A percentile compares a stretch with the other conserved stretches of the same genome.
Conservation (phyloP, 1,140 invertebrate genomes). For the Pomacea maculata region DNA sequence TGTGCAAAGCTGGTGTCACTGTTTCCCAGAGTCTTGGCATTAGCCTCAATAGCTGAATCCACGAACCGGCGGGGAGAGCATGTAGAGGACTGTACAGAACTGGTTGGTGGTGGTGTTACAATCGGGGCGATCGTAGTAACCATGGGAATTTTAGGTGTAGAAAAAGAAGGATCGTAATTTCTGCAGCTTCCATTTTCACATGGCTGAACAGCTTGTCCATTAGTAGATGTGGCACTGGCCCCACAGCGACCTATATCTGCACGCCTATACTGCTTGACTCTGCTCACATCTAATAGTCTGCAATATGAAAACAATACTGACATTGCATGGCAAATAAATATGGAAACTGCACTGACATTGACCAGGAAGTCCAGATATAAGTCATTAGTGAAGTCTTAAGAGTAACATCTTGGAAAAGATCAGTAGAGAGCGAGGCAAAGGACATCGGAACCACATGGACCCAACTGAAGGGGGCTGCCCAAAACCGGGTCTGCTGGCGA, state of each 20-base stretch:
- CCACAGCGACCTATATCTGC: conserved; percentile 77
- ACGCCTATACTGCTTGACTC: conserved; percentile 74
- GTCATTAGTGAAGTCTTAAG: too few relatives aligned
- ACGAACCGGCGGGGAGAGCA: conserved; percentile 68
- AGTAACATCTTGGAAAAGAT: too few relatives aligned
- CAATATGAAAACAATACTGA: background rate
- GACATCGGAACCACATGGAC: too few relatives aligned
- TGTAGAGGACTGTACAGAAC: background rate
- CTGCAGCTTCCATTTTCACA: conserved; percentile 12
- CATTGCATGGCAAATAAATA: too few relatives aligned
- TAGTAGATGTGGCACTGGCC: conserved; percentile 6
- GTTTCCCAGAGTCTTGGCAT: conserved; percentile 88
- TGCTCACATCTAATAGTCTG: conserved; percentile 74
- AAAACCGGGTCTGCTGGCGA: too few relatives aligned
- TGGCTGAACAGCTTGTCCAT: background rate
- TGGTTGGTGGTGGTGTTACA: background rate
- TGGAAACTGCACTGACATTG: too few relatives aligned
- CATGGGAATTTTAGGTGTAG: background rate
- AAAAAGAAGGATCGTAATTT: background rate
- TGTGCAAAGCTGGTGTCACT: conserved; percentile 75
- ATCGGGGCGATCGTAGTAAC: background rate
- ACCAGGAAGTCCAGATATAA: too few relatives aligned
- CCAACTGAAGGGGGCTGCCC: too few relatives aligned
- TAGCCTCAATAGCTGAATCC: conserved; percentile 79
- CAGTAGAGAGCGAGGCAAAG: too few relatives aligned